phyloP scores from a whole-genome alignment of 92 coral and sea anemone genomes.

The Scolanthus callimorphus region DNA sequence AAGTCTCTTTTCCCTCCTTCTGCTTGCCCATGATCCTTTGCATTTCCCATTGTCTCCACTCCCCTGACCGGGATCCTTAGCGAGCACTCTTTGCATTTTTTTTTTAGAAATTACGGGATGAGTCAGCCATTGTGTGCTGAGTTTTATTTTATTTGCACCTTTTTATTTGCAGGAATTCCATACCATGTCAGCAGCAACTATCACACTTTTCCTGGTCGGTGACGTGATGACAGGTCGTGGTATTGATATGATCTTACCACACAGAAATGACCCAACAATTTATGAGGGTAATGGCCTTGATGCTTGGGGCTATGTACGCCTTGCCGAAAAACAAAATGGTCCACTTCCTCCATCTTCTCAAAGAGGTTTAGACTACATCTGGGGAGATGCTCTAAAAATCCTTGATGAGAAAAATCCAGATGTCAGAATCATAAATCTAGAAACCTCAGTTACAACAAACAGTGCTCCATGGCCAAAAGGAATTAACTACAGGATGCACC shows the following conservation, averaged over 20 bases:
- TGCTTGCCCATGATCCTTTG: no score
- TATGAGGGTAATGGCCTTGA: constrained; percentile 77
- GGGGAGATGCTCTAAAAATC: constrained; percentile 74
- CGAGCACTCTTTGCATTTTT: no score
- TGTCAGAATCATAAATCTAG: constrained; percentile 71
- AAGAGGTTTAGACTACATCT: constrained; percentile 62
- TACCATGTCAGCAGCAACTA: constrained; percentile 18
- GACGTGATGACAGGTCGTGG: constrained; percentile 93
- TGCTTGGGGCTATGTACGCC: constrained; percentile 67
- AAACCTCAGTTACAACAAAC: constrained; percentile 75
- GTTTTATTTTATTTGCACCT: no score
- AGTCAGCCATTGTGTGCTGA: no score
- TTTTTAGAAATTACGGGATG: no score
- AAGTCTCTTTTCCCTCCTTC: no score
- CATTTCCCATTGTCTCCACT: no score
- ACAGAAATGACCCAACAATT: constrained; percentile 59
- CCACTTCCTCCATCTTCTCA: constrained; percentile 59
- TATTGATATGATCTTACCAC: constrained; percentile 73
- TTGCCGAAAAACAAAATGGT: constrained; percentile 71
- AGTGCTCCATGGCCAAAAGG: constrained; percentile 86
- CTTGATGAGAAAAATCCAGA: constrained; percentile 67
- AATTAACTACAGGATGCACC: constrained; percentile 86
- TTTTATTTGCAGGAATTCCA: no score
- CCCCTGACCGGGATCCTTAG: no score
- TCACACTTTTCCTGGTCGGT: constrained; percentile 69